phyloP scores from a whole-genome alignment of 1,140 invertebrate species.

The Eurosta solidaginis region DNA sequence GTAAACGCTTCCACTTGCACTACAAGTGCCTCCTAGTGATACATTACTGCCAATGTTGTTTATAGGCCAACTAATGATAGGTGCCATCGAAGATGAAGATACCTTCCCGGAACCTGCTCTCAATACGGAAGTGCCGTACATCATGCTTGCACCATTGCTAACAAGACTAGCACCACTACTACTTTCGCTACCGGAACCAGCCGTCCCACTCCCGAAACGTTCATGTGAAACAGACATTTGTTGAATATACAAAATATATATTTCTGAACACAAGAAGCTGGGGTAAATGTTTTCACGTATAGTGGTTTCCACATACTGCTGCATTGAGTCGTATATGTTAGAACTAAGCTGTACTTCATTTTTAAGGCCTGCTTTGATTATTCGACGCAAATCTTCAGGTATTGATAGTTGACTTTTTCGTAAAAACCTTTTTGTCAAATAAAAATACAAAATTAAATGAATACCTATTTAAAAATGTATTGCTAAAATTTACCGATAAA shows the following conservation, averaged over 20 bases:
- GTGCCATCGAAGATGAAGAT: slow-evolving; percentile 30
- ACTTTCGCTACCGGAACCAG: slow-evolving; percentile 38
- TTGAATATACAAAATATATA: slow-evolving; percentile 87
- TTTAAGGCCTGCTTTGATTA: slow-evolving; percentile 69
- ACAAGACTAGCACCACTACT: slow-evolving; percentile 37
- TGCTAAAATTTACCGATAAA: slow-evolving; percentile 67
- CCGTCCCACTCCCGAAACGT: slow-evolving; percentile 45
- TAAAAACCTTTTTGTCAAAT: slow-evolving; percentile 78
- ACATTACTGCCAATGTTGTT: slow-evolving; percentile 37
- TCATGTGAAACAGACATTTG: slow-evolving; percentile 56
- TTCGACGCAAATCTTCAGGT: slow-evolving; percentile 74
- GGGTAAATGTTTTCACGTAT: slow-evolving; percentile 87
- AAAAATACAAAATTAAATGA: slow-evolving; percentile 33
- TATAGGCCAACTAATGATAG: slow-evolving; percentile 51
- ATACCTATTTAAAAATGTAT: background rate
- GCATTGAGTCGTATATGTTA: slow-evolving; percentile 67
- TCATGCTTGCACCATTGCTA: slow-evolving; percentile 24
- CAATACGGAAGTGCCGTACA: slow-evolving; percentile 37
- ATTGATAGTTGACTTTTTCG: slow-evolving; percentile 82
- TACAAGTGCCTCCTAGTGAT: slow-evolving; percentile 48
- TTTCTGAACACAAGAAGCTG: slow-evolving; percentile 87
- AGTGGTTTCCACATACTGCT: slow-evolving; percentile 73
- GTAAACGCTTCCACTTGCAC: slow-evolving; percentile 63
- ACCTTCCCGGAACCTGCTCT: slow-evolving; percentile 32
- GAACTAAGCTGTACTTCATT: slow-evolving; percentile 65